Percentiles rank a stretch among this genome's conserved stretches.
Evolutionary conservation across 2,888 invertebrate species (phyloP).

Genomic region (Patella caerulea): DNA sequence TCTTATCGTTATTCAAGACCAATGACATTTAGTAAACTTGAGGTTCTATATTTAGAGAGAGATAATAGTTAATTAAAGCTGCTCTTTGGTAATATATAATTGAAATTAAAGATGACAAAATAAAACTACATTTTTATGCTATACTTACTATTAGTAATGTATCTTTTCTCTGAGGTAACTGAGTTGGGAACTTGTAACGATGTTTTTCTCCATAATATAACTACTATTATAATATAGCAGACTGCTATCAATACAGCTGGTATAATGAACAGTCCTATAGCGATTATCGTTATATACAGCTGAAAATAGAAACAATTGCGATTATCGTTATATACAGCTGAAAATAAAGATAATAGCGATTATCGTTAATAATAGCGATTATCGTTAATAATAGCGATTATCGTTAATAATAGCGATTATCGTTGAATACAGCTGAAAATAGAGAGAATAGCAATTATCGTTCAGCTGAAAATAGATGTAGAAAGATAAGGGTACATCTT

Average conservation of each 20-base stretch:
- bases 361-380: constrained; percentile 89
- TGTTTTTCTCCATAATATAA: constrained; percentile 84
- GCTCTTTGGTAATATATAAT: too few species aligned
- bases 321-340: constrained; percentile 87
- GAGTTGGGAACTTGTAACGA: constrained; percentile 25
- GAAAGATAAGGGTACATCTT: constrained; percentile 36
- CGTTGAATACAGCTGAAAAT: constrained; percentile 51
- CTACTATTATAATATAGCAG: constrained; percentile 92
- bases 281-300: constrained; percentile 84
- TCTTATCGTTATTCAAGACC: too few species aligned
- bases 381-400: constrained; percentile 83
- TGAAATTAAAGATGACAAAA: too few species aligned
- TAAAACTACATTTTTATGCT: too few species aligned
- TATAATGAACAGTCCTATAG: constrained; percentile 84
- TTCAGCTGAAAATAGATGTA: constrained; percentile 74
- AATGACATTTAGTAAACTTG: too few species aligned
- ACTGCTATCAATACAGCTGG: constrained; percentile 90
- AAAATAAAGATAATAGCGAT: constrained; percentile 52
- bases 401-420: constrained; percentile 84
- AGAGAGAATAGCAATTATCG: constrained; percentile 87
- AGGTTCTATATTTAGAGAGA: too few species aligned
- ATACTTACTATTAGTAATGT: neutral
- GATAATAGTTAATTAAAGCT: too few species aligned
- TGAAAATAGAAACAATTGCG: constrained; percentile 72
- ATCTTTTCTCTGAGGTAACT: constrained; percentile 1